Evolutionary conservation across 2,888 invertebrate genomes (phyloP).

Genomic region (Pseudanteris insignis): DNA sequence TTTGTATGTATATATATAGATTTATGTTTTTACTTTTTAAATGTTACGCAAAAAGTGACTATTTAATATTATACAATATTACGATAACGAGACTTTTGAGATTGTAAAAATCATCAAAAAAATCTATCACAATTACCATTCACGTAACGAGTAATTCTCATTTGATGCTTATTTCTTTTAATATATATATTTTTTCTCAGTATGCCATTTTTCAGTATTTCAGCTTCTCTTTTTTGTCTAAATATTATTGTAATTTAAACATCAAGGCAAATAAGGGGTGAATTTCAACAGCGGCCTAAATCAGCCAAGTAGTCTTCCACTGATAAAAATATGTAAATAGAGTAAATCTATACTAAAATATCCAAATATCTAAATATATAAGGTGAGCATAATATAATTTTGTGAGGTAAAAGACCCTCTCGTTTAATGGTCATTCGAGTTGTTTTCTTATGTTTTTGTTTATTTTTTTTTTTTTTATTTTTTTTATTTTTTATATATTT

Average conservation of each 20-base stretch:
- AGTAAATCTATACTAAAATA: conserved; percentile 68
- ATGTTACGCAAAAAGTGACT: conserved; percentile 66
- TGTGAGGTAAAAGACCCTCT: conserved; percentile 64
- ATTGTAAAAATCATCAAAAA: conserved; percentile 77
- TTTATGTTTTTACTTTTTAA: neutral
- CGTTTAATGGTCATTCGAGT: conserved; percentile 58
- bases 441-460: conserved; percentile 18
- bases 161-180: conserved; percentile 49
- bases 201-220: conserved; percentile 50
- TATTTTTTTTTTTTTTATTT: too few relatives aligned
- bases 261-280: conserved; percentile 68
- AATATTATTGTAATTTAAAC: conserved; percentile 66
- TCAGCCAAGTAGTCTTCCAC: conserved; percentile 66
- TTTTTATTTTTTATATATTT: too few relatives aligned
- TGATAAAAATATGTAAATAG: conserved; percentile 68
- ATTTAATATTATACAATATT: conserved; percentile 66
- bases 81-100: conserved; percentile 69
- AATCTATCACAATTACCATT: conserved; percentile 73
- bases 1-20: conserved; percentile 14
- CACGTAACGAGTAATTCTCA: conserved; percentile 65
- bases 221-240: conserved; percentile 44
- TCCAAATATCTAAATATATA: conserved; percentile 60
- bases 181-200: conserved; percentile 50
- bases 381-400: conserved; percentile 65
- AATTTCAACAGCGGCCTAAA: conserved; percentile 68